Conservation (phyloP, 2,797 vertebrate species). For the Clamator glandarius region DNA sequence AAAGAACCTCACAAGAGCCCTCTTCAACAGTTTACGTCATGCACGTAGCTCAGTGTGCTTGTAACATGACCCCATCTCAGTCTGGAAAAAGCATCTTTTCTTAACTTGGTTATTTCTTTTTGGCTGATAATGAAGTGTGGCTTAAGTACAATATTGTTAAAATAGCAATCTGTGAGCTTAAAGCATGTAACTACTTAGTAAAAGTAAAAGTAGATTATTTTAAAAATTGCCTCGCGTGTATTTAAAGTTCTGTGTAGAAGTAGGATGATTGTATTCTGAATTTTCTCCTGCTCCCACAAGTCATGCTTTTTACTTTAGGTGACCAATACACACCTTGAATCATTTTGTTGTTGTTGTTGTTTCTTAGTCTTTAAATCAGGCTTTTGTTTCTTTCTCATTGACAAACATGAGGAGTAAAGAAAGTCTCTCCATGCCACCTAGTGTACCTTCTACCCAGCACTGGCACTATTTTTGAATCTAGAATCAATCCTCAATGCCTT, state of each 20-base stretch:
- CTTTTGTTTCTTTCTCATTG: background rate
- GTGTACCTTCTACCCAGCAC: background rate
- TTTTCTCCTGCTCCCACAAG: background rate
- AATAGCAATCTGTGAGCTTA: background rate
- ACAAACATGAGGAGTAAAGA: background rate
- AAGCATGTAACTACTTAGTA: background rate
- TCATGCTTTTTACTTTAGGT: background rate
- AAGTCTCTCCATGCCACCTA: background rate
- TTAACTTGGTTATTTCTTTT: background rate
- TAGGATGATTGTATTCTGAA: background rate
- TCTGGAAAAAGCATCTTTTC: background rate
- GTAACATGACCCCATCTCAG: background rate
- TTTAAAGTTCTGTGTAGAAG: background rate
- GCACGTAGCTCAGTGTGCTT: background rate
- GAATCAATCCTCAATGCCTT: background rate
- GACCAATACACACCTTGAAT: background rate
- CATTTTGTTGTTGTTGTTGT: background rate
- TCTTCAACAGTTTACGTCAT: background rate
- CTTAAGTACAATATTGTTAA: background rate
- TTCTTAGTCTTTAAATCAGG: background rate
- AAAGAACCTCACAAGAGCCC: background rate
- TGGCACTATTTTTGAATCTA: background rate
- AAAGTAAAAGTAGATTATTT: background rate
- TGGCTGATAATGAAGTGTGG: background rate
- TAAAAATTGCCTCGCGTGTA: background rate